Base-by-base conservation (phyloP, 2,113 vertebrate species). In the Mirza zaza region DNA sequence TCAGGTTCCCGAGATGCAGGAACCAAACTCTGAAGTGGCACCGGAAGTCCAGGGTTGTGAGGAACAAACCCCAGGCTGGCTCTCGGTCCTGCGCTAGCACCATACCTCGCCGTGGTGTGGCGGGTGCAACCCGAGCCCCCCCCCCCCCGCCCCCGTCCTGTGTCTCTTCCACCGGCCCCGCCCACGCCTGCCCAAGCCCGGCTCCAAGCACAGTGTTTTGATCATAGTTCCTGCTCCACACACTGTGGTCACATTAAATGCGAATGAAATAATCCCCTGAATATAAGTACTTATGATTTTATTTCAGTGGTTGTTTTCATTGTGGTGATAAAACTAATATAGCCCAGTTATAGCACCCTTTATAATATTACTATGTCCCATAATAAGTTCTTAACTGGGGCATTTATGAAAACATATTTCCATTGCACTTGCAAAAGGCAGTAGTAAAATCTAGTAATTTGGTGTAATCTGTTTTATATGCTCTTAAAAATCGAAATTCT, bases 71-170 rank as follows among this genome's bases (percentile, higher is more conserved):
- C 29, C 14, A 20, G 63, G 65, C 12, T 32, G 32, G 21, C 25
- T 25, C 45, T 50, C 21, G 6, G 3, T 17, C 32, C 25, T 55
- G 59, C 8, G 5, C 61, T 20, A 59, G 15, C 7, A 6, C 1
- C 0, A 23, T 5, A 6, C 57, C 34, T 25, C 18, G 45, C 34
- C 1, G 6, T 18, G 4, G 63, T 5, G 23, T 27, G 11, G 17
- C 9, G 20, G 8, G 57, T 42, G n/a, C 55, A 39, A 18, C 3
- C 1, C 0, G 21, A 39, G 34, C 57, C 17, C 45, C 45, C 45
- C 57, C 12, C n/a, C n/a, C n/a, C n/a, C n/a, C n/a, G n/a, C n/a
- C n/a, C n/a, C 57, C 34, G 4, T 2, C 18, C 20, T 12, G 4
- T 12, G n/a, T 5, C 36, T 55, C 36, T 27, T 82, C 79, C 55